Evolutionary conservation across 1,140 invertebrate species (phyloP).

Genomic region (Epicauta chinensis): DNA sequence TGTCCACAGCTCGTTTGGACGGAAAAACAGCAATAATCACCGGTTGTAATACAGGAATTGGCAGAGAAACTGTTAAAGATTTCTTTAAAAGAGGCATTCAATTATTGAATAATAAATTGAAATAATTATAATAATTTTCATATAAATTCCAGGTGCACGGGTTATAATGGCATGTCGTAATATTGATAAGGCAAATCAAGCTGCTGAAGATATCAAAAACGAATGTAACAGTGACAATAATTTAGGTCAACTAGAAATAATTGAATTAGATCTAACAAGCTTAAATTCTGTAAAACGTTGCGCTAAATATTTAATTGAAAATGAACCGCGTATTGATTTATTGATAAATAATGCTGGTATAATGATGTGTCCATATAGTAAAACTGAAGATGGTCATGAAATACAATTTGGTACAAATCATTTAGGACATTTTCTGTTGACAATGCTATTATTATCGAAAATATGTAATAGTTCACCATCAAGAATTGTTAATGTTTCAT

Average conservation of each 20-base stretch:
- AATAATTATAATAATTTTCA: not conserved
- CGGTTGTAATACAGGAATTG: conserved; percentile 88
- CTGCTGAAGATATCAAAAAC: conserved; percentile 44
- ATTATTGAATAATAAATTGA: not conserved
- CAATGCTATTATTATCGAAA: conserved; percentile 63
- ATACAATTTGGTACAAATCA: conserved; percentile 72
- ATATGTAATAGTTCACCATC: conserved; percentile 46
- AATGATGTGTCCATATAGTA: conserved; percentile 59
- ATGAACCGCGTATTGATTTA: conserved; percentile 58
- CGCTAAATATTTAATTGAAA: conserved; percentile 53
- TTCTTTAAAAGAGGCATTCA: conserved; percentile 63
- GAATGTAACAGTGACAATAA: conserved; percentile 43
- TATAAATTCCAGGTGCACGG: conserved; percentile 36
- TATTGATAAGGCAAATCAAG: conserved; percentile 37
- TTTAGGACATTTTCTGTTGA: conserved; percentile 80
- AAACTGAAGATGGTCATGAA: conserved; percentile 75
- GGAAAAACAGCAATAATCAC: conserved; percentile 77
- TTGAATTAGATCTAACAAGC: conserved; percentile 64
- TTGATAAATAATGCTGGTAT: conserved; percentile 80
- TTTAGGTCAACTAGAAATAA: conserved; percentile 51
- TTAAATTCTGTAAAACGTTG: conserved; percentile 66
- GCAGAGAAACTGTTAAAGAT: conserved; percentile 76
- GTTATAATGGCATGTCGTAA: conserved; percentile 46
- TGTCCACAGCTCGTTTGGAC: conserved; percentile 52
- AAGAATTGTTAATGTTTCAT: conserved; percentile 59